Evolutionary conservation across 2,888 invertebrate genomes (phyloP), one percentile per base, ranked within the genome.

Genomic region (Ashinkailepas kermadecensis): DNA sequence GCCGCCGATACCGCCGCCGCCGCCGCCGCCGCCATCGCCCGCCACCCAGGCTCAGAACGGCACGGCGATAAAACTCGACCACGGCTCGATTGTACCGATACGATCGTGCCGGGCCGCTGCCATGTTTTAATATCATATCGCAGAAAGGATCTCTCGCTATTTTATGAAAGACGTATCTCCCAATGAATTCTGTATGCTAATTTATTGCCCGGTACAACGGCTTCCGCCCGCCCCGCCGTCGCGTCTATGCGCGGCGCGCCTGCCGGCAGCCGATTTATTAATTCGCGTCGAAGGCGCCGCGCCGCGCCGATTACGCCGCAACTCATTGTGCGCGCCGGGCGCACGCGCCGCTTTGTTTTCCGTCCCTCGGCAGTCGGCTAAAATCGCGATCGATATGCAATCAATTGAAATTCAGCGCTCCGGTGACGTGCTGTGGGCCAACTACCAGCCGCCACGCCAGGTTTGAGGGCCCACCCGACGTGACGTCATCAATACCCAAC

Each of bases 351-450:
- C 74, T 74, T 74, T 74, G 74, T 74, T 74, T 74, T 74, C 54
- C 18, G 74, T 21, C 18, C 70, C 54, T 23, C 54, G 54, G 54
- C 10, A 13, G 74, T 21, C 74, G 21, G 54, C 67, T 74, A 21
- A 74, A 74, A 74, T 74, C 74, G 56, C 74, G 74, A 74, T 74
- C 74, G 74, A 74, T 74, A 74, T 74, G 74, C 74, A 74, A 74
- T 74, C 74, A 74, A 74, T 74, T 56, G 74, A 74, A 74, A 74
- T 74, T 74, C 74, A 74, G 74, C 54, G 56, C 54, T 21, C 21
- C 6, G 74, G 18, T 56, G 56, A 56, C 70, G 70, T 13, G 70
- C 70, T 13, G 13, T 13, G 21, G 56, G 74, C 65, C 74, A 74
- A 74, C 56, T 74, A 74, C 54, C 54, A 18, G 74, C 54, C 74